A percentile compares a stretch with the other conserved stretches of the same genome.
Evolutionary conservation across 2,888 invertebrate species (phyloP).

Genomic region (Miltochrista miniata): DNA sequence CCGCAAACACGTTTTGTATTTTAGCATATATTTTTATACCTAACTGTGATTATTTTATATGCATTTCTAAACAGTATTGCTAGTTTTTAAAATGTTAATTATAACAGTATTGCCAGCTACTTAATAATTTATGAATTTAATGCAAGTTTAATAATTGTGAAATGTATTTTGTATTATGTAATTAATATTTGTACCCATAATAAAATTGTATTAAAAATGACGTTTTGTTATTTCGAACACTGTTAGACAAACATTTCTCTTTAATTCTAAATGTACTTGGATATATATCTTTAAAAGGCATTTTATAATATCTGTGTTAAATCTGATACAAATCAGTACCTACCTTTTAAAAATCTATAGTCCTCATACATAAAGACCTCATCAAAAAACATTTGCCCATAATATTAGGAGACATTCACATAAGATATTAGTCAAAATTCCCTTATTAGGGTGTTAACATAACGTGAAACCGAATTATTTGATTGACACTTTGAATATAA

Average conservation of each 20-base stretch:
- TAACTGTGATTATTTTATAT: constrained; percentile 61
- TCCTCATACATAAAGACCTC: constrained; percentile 11
- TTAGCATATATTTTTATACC: constrained; percentile 49
- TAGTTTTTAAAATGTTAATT: constrained; percentile 43
- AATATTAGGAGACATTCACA: constrained; percentile 52
- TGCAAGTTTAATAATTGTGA: constrained; percentile 43
- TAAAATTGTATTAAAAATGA: constrained; percentile 55
- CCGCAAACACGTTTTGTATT: constrained; percentile 40
- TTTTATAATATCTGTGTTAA: not conserved
- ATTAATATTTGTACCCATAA: constrained; percentile 59
- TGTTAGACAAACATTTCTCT: constrained; percentile 37
- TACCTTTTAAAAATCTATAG: constrained; percentile 2
- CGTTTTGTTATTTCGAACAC: constrained; percentile 66
- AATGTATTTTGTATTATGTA: constrained; percentile 54
- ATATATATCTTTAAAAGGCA: constrained; percentile 5
- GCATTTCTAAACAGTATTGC: constrained; percentile 55
- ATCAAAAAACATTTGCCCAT: constrained; percentile 42
- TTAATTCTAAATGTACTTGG: constrained; percentile 17
- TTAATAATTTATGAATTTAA: constrained; percentile 48
- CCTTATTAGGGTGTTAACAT: constrained; percentile 68
- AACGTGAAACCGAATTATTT: constrained; percentile 56
- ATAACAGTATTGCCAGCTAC: constrained; percentile 61
- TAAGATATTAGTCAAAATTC: constrained; percentile 48
- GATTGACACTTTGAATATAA: constrained; percentile 81
- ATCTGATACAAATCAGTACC: too few species aligned